phyloP scores from a whole-genome alignment of 2,888 invertebrate species.

The Pandemis cinnamomeana region DNA sequence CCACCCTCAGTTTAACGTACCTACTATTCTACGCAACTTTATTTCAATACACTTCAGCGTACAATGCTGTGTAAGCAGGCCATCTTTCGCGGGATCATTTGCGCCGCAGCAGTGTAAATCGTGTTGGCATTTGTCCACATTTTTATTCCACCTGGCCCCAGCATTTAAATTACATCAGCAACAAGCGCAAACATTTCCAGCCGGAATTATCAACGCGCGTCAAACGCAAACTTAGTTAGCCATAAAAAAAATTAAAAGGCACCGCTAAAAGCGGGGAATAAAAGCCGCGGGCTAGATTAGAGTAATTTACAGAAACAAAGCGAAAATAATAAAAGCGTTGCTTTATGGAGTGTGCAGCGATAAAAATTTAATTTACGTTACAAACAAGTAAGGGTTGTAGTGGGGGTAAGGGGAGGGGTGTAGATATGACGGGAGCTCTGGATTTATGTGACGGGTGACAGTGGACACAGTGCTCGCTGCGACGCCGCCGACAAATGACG shows the following conservation, averaged over 20 bases:
- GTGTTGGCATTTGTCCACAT: background rate
- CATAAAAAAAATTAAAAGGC: conserved; percentile 30
- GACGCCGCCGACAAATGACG: background rate
- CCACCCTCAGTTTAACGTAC: too few species aligned
- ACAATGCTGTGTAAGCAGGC: too few species aligned
- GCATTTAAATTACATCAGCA: background rate
- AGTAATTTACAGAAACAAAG: conserved; percentile 46
- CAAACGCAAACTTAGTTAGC: conserved; percentile 35
- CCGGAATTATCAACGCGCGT: conserved; percentile 29
- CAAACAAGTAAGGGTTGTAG: conserved; percentile 44
- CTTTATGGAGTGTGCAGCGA: conserved; percentile 57
- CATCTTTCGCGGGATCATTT: too few species aligned
- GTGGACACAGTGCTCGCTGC: conserved; percentile 7
- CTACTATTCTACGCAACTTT: background rate
- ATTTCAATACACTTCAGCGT: background rate
- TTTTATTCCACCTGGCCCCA: conserved; percentile 2
- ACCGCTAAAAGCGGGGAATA: conserved; percentile 34
- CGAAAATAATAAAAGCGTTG: conserved; percentile 46
- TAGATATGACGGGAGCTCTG: conserved; percentile 19
- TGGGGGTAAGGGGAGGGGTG: conserved; percentile 8
- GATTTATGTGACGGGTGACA: conserved; percentile 24
- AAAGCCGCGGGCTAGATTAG: conserved; percentile 42
- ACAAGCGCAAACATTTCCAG: conserved; percentile 12
- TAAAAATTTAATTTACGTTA: conserved; percentile 58
- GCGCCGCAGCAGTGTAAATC: background rate